Percentiles rank a stretch among this genome's conserved stretches.
phyloP scores from a whole-genome alignment of 2,113 vertebrate genomes.

The Charina bottae region DNA sequence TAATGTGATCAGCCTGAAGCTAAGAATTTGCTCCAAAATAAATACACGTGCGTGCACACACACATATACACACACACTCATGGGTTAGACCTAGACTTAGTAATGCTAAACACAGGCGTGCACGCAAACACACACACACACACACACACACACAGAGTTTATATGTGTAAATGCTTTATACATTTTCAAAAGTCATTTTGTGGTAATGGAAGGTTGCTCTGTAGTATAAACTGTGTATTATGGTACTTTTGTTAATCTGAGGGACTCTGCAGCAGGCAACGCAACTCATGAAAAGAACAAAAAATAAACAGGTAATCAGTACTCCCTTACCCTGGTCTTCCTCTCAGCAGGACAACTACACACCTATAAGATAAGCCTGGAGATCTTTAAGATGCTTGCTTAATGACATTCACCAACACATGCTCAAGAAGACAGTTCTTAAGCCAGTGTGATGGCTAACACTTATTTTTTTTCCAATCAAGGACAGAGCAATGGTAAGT shows the following conservation, averaged over 20 bases:
- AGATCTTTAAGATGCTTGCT: too few species aligned
- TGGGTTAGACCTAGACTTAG: slow-evolving; percentile 32
- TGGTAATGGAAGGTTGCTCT: slow-evolving; percentile 9
- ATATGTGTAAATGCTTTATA: too few species aligned
- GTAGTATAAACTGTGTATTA: slow-evolving; percentile 34
- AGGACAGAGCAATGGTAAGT: background rate
- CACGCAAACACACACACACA: background rate
- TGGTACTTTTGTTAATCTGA: slow-evolving; percentile 29
- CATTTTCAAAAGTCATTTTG: background rate
- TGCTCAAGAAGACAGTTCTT: background rate
- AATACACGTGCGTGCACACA: slow-evolving; percentile 31
- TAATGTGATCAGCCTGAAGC: slow-evolving; percentile 40
- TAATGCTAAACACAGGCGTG: slow-evolving; percentile 42
- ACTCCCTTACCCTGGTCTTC: background rate
- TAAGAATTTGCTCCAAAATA: slow-evolving; percentile 52
- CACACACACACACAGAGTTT: too few species aligned
- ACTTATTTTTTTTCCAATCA: too few species aligned
- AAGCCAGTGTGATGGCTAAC: background rate
- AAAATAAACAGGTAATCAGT: background rate
- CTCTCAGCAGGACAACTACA: too few species aligned
- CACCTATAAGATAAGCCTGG: too few species aligned
- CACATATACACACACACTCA: slow-evolving; percentile 38
- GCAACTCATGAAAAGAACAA: background rate
- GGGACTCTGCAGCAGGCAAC: slow-evolving; percentile 14
- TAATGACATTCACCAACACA: background rate